A percentile compares a stretch with the other conserved stretches of the same genome.
Evolutionary conservation across 2,797 vertebrate species (phyloP).

Genomic region (Hyperoplus lanceolatus): DNA sequence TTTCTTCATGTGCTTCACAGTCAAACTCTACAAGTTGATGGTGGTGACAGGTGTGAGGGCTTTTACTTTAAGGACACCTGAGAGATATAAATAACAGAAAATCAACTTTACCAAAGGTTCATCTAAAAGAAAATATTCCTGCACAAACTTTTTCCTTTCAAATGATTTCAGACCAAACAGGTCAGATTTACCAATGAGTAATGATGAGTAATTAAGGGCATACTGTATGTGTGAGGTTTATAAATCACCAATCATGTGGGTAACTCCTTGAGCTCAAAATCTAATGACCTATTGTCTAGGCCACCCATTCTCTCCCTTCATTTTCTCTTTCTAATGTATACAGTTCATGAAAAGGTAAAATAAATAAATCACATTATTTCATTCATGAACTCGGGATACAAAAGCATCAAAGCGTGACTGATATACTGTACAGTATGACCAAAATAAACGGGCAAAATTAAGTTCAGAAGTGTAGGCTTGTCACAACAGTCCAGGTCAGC

Average conservation of each 20-base stretch:
- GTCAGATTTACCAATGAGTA: background rate
- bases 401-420: conserved; percentile 12
- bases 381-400: conserved; percentile 14
- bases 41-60: background rate
- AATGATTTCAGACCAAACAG: background rate
- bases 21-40: conserved; percentile 25
- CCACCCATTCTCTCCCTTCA: background rate
- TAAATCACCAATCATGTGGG: background rate
- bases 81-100: background rate
- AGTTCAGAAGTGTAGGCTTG: conserved; percentile 25
- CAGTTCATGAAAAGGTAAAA: conserved; percentile 6
- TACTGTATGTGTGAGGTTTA: background rate
- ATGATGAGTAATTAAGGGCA: background rate
- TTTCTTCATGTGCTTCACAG: conserved; percentile 22
- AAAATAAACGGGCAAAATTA: background rate
- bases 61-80: conserved; percentile 11
- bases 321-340: conserved; percentile 10
- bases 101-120: background rate
- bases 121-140: background rate
- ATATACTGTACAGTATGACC: no score
- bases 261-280: background rate
- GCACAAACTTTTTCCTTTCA: no score
- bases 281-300: background rate
- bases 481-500: conserved; percentile 38
- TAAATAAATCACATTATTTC: conserved; percentile 9